Base-by-base conservation (phyloP, 2,797 vertebrate species). In the Petrocephalus sullivani region DNA sequence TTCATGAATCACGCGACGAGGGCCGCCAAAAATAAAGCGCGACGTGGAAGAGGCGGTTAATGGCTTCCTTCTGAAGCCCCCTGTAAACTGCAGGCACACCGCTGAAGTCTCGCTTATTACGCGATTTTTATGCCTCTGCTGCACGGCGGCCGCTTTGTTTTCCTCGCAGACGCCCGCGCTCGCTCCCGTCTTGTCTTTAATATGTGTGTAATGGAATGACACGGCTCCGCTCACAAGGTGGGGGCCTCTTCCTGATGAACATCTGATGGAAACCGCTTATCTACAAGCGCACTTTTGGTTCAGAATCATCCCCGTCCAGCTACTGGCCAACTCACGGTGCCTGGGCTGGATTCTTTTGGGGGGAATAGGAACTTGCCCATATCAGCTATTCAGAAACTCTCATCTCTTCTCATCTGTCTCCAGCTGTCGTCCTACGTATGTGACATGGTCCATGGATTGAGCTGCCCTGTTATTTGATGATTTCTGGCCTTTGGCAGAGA, bases 1-100 rank as follows among this genome's bases (percentile, higher is more conserved):
- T 96, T 96, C 96, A 97, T 98, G 96, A 98, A 97, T 98, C 97
- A 97, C 96, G 96, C 96, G 95, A 93, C 95, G 96, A 95, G 93
- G 96, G 95, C 96, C 96, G 96, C 95, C 96, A 95, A 95, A 94
- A 97, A 94, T 81, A 91, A 90, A 89, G 90, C 94, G 21, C 95
- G 95, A 96, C 95, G 96, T 94, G 94, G 95, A 95, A 95, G 93
- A 96, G 95, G 93, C 93, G 93, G 94, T 95, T 96, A 95, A 95
- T 91, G 94, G 91, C 92, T 84, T 84, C 49, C 51, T 84, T 81
- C 75, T 81, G 90, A 91, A 93, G 93, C 92, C 91, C 92, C 88
- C 90, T 90, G 91, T 91, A 94, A 96, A 95, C 93, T 94, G 88
- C 64, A 89, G 90, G 89, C 89, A 84, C 75, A 81, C 75, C 14